phyloP scores from a whole-genome alignment of 2,113 vertebrate species.

The Laticauda colubrina region DNA sequence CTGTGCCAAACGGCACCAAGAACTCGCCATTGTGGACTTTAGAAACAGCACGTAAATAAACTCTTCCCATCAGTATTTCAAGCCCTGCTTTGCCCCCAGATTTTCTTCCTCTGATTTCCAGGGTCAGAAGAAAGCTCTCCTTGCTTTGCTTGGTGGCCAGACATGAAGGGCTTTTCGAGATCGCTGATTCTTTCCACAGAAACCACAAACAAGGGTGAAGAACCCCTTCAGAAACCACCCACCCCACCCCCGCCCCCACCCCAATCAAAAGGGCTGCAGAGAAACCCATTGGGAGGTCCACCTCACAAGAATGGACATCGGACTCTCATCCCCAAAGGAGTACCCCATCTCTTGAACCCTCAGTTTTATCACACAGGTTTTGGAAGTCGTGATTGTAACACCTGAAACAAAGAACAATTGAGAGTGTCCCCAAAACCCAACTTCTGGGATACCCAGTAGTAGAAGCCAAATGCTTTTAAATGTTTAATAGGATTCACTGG shows the following conservation, averaged over 20 bases:
- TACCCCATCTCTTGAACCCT: not conserved
- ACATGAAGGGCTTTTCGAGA: not conserved
- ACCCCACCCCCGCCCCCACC: not conserved
- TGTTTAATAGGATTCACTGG: not conserved
- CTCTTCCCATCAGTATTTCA: no score
- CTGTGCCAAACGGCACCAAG: conserved; percentile 44
- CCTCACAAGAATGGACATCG: no score
- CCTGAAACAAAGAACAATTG: not conserved
- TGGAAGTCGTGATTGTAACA: no score
- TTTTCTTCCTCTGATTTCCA: not conserved
- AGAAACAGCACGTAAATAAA: conserved; percentile 40
- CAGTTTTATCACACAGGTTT: no score
- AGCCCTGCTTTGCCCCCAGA: no score
- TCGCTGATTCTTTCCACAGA: not conserved
- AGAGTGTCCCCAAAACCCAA: not conserved
- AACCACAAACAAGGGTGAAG: not conserved
- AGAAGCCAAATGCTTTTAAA: not conserved
- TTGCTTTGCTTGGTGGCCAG: not conserved
- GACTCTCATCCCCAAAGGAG: not conserved
- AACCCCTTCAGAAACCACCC: not conserved
- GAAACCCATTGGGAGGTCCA: not conserved
- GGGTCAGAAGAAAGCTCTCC: not conserved
- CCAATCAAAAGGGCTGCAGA: not conserved
- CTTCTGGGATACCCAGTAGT: not conserved
- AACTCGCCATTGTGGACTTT: conserved; percentile 42